phyloP scores from a whole-genome alignment of 2,888 invertebrate species.

The Tipula lateralis region DNA sequence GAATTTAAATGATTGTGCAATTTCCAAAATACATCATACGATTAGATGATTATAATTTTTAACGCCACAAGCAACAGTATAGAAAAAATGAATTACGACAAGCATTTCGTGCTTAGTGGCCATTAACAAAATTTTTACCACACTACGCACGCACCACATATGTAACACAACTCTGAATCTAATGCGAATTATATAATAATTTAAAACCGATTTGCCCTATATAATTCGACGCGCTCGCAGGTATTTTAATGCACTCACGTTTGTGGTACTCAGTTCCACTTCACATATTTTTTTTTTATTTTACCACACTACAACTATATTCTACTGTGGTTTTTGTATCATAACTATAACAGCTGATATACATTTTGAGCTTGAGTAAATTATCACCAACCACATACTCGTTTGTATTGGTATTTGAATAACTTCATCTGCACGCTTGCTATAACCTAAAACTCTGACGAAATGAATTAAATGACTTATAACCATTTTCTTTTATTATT shows the following conservation, averaged over 20 bases:
- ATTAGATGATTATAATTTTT: too few species aligned
- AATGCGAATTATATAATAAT: background rate
- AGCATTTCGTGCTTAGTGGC: background rate
- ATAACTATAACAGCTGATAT: background rate
- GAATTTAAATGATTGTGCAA: too few species aligned
- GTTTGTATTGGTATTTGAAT: too few species aligned
- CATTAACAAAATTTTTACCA: background rate
- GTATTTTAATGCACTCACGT: background rate
- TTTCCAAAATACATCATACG: too few species aligned
- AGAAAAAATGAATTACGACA: background rate
- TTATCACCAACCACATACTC: background rate
- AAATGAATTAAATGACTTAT: background rate
- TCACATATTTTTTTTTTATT: background rate
- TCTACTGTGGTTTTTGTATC: background rate
- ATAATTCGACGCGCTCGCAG: background rate
- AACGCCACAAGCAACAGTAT: too few species aligned
- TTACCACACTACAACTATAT: background rate
- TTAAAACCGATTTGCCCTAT: background rate
- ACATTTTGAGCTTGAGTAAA: background rate
- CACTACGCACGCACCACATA: background rate
- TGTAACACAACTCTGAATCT: background rate
- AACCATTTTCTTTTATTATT: background rate
- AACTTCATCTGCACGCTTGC: background rate
- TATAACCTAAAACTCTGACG: background rate
- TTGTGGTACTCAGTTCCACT: background rate